Conservation (phyloP, 1,140 invertebrate species). For the Radopholus similis region DNA sequence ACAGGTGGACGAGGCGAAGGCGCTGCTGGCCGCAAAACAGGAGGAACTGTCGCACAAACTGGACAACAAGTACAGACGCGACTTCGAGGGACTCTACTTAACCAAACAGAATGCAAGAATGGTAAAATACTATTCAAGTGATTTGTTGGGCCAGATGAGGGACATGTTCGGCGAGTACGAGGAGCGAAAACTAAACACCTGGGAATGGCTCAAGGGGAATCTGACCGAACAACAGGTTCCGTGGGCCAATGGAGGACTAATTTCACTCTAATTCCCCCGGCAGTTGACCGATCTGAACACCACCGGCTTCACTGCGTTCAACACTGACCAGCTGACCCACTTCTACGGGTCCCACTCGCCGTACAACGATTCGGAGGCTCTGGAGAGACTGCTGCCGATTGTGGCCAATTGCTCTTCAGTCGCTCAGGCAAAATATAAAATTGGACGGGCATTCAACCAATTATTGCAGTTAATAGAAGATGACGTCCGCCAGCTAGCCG, state of each 20-base stretch:
- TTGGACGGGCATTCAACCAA: not conserved
- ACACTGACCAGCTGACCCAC: conserved; percentile 18
- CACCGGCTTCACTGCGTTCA: conserved; percentile 39
- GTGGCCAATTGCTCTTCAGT: conserved; percentile 7
- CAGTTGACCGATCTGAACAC: conserved; percentile 41
- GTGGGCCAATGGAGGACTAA: no score
- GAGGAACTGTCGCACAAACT: not conserved
- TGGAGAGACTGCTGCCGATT: conserved; percentile 22
- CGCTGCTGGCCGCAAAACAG: not conserved
- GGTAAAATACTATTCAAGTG: not conserved
- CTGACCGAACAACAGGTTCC: conserved; percentile 20
- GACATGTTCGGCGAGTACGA: conserved; percentile 32
- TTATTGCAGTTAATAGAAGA: conserved; percentile 18
- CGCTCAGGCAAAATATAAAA: not conserved
- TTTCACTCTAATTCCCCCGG: no score
- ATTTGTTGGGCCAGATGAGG: not conserved
- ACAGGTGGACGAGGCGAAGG: conserved; percentile 25
- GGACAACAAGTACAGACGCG: not conserved
- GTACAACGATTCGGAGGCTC: conserved; percentile 37
- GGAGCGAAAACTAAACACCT: conserved; percentile 18
- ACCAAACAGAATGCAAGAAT: conserved; percentile 33
- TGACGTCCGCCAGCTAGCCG: conserved; percentile 24
- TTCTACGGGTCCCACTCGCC: conserved; percentile 40
- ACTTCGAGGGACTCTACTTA: conserved; percentile 19
- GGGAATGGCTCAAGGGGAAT: conserved; percentile 17